Conservation (phyloP, 2,113 vertebrate genomes). For the Hemibagrus wyckioides region DNA sequence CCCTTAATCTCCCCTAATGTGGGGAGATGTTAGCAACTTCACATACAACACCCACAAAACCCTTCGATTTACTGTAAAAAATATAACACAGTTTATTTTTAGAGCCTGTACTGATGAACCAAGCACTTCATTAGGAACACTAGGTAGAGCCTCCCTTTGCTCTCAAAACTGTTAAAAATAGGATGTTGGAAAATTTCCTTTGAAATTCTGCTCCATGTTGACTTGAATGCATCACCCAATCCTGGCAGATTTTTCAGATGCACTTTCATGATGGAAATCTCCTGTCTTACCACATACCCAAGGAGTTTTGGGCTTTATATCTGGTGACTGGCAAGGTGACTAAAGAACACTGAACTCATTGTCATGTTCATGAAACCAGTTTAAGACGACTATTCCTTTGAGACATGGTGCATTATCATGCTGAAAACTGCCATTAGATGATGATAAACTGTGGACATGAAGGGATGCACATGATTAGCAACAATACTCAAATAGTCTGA, state of each 20-base stretch:
- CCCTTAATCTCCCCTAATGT: neutral
- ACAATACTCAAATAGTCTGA: neutral
- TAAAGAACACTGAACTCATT: too few species aligned
- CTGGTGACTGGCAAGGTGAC: neutral
- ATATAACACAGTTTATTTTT: neutral
- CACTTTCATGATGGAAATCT: neutral
- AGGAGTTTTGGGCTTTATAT: neutral
- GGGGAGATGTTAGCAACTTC: neutral
- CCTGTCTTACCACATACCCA: neutral
- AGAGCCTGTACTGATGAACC: neutral
- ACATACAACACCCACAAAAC: neutral
- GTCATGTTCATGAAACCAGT: neutral
- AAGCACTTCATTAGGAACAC: neutral
- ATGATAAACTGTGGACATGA: neutral
- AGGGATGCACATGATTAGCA: neutral
- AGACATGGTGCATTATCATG: neutral
- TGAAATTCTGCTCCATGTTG: neutral
- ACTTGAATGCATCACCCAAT: neutral
- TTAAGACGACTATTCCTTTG: neutral
- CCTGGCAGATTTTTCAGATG: neutral
- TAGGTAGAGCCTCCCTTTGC: too few species aligned
- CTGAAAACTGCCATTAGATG: neutral
- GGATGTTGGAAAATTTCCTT: neutral
- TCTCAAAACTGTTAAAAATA: neutral
- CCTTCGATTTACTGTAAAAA: neutral